These are phyloP conservation scores for Synanthedon formicaeformis DNA, from an alignment of 2,888 invertebrate species.

Conservation along the genomic window DNA sequence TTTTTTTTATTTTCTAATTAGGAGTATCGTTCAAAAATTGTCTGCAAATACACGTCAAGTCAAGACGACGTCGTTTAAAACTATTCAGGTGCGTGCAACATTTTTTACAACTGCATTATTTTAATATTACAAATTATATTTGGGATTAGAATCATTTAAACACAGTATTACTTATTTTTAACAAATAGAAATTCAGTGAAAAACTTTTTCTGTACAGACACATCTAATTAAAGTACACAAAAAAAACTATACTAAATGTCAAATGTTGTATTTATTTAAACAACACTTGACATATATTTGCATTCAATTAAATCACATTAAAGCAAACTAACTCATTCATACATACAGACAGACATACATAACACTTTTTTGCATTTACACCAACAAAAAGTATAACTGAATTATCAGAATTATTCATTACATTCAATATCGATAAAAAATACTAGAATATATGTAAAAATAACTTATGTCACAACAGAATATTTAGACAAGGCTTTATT, in stretches of 20 bases:
- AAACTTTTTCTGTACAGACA: neutral
- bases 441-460: too few species aligned
- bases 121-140: neutral
- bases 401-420: too few species aligned
- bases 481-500: too few species aligned
- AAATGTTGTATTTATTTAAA: neutral
- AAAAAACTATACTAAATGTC: neutral
- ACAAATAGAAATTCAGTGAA: neutral
- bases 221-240: neutral
- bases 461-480: too few species aligned
- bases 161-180: neutral
- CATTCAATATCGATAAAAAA: too few species aligned
- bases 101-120: neutral
- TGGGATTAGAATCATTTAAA: neutral
- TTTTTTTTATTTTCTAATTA: neutral
- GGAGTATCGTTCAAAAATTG: neutral
- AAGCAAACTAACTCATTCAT: slow-evolving; percentile 23
- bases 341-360: slow-evolving; percentile 14
- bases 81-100: neutral
- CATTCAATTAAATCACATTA: slow-evolving; percentile 17
- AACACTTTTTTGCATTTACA: too few species aligned
- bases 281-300: neutral
- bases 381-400: too few species aligned
- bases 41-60: neutral
- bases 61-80: neutral